Evolutionary conservation across 2,888 invertebrate genomes (phyloP).

Genomic region (Caenorhabditis sp.): DNA sequence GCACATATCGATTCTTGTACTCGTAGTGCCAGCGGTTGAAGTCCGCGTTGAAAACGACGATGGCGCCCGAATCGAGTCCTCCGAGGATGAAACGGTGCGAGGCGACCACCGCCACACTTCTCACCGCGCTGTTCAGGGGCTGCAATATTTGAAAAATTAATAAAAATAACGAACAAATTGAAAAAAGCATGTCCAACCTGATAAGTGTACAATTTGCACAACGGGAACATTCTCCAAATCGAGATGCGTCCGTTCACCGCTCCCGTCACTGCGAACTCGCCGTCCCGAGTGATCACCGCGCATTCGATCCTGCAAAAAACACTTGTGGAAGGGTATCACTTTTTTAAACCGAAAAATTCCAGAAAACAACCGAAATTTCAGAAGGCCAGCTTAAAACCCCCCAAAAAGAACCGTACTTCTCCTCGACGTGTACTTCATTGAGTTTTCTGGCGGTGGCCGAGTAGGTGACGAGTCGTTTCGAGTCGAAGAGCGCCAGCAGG

Average conservation of each 20-base stretch:
- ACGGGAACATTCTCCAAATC: constrained; percentile 97
- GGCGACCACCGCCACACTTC: constrained; percentile 93
- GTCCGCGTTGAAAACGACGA: constrained; percentile 99
- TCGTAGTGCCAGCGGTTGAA: constrained; percentile 86
- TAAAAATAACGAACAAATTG: background rate
- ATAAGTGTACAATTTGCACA: constrained; percentile 96
- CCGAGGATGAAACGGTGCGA: constrained; percentile 98
- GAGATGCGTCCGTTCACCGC: constrained; percentile 97
- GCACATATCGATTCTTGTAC: constrained; percentile 71
- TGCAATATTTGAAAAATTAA: constrained; percentile 26
- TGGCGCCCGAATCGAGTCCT: constrained; percentile 95
- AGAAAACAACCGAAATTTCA: background rate
- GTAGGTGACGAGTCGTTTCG: constrained; percentile 67
- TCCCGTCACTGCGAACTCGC: constrained; percentile 97
- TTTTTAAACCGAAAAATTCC: background rate
- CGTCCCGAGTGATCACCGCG: constrained; percentile 82
- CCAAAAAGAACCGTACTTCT: constrained; percentile 44
- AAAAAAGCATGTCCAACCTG: constrained; percentile 91
- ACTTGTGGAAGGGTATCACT: background rate
- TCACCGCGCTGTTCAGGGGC: constrained; percentile 73
- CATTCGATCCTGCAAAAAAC: constrained; percentile 60
- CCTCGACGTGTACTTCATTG: constrained; percentile 60
- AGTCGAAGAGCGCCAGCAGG: constrained; percentile 89
- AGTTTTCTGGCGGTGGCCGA: constrained; percentile 73
- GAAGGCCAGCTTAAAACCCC: background rate